Conservation (phyloP, 2,797 vertebrate genomes). For the Choloepus didactylus region DNA sequence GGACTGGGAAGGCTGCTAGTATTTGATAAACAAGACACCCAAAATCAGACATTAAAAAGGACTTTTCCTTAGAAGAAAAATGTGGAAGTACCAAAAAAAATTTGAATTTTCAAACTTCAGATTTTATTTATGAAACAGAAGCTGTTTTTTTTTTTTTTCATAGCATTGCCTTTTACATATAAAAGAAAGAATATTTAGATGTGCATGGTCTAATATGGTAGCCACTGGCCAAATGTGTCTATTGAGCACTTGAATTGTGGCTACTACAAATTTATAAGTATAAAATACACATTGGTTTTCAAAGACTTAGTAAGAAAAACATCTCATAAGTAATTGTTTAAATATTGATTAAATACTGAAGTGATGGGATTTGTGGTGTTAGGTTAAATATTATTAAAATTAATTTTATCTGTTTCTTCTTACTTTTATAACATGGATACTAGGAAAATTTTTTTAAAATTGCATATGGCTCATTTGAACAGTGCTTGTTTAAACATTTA, state of each 20-base stretch:
- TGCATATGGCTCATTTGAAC: not conserved
- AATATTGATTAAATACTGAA: not conserved
- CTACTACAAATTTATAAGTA: not conserved
- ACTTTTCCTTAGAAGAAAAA: not conserved
- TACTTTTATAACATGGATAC: not conserved
- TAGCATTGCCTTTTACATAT: not conserved
- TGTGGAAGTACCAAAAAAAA: not conserved
- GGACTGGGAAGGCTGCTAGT: not conserved
- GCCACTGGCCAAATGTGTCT: not conserved
- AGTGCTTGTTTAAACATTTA: not conserved
- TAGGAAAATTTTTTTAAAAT: not conserved
- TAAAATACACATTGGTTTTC: not conserved
- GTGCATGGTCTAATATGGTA: not conserved
- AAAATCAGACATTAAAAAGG: not conserved
- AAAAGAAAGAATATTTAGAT: not conserved
- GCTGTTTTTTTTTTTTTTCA: not conserved
- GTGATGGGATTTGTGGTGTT: not conserved
- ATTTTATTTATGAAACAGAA: conserved; percentile 40
- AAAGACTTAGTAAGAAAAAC: not conserved
- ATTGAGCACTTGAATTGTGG: not conserved
- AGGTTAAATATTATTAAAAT: conserved; percentile 17
- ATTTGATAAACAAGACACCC: not conserved
- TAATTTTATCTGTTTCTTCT: not conserved
- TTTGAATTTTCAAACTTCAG: not conserved
- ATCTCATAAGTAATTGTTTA: not conserved